Evolutionary conservation across 2,888 invertebrate species (phyloP).

Genomic region (Meiosimyza decipiens): DNA sequence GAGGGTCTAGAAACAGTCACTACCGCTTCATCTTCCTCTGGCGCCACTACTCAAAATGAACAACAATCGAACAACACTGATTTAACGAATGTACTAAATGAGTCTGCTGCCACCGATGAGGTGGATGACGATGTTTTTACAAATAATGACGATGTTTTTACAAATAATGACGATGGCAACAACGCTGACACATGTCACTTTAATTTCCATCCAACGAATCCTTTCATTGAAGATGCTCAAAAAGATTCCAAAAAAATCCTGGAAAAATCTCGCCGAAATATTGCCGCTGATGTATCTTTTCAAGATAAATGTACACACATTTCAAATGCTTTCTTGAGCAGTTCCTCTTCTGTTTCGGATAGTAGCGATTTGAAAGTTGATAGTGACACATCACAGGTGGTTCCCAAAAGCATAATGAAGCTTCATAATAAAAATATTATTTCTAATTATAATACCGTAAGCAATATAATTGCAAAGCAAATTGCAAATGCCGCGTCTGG

Average conservation of each 20-base stretch:
- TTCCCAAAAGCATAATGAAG: slow-evolving; percentile 52
- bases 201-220: slow-evolving; percentile 64
- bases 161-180: slow-evolving; percentile 39
- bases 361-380: background rate
- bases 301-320: slow-evolving; percentile 29
- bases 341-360: slow-evolving; percentile 46
- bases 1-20: slow-evolving; percentile 49
- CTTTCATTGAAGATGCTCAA: slow-evolving; percentile 60
- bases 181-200: slow-evolving; percentile 40
- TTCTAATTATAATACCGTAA: slow-evolving; percentile 57
- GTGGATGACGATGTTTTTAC: slow-evolving; percentile 55
- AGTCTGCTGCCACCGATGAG: slow-evolving; percentile 1
- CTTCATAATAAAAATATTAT: slow-evolving; percentile 59
- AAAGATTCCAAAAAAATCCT: slow-evolving; percentile 4
- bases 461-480: slow-evolving; percentile 63
- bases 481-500: slow-evolving; percentile 56
- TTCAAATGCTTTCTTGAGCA: slow-evolving; percentile 49
- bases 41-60: background rate
- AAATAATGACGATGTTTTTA: slow-evolving; percentile 57
- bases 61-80: slow-evolving; percentile 21
- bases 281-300: slow-evolving; percentile 29
- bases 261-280: background rate
- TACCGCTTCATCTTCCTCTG: background rate
- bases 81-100: slow-evolving; percentile 28
- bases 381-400: slow-evolving; percentile 3